Evolutionary conservation across 2,113 vertebrate species (phyloP).

Genomic region (Oriolus oriolus): DNA sequence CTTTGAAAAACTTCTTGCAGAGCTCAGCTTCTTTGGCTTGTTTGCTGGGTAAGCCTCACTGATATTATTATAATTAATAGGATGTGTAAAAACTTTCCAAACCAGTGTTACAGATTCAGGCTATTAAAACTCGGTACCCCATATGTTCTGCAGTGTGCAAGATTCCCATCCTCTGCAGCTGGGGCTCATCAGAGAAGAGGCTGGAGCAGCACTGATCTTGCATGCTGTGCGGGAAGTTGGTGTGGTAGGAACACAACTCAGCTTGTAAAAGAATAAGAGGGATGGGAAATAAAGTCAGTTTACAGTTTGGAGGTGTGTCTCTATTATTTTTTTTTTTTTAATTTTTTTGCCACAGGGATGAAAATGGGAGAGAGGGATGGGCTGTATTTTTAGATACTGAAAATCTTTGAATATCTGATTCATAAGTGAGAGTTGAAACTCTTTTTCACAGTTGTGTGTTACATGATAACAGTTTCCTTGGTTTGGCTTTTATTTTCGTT

Average conservation of each 20-base stretch:
- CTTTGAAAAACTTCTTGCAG: slow-evolving; percentile 54
- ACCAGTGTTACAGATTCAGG: background rate
- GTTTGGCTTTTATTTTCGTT: background rate
- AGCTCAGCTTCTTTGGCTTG: slow-evolving; percentile 55
- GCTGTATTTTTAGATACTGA: background rate
- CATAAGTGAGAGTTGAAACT: background rate
- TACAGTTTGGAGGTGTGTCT: background rate
- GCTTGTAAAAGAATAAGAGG: background rate
- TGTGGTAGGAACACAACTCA: background rate
- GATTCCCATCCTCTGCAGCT: background rate
- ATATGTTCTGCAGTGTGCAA: background rate
- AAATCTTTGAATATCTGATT: background rate
- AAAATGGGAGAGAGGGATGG: background rate
- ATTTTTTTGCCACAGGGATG: background rate
- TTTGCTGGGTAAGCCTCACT: slow-evolving; percentile 49
- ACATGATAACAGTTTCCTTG: background rate
- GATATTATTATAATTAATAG: slow-evolving; percentile 50
- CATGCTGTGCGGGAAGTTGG: background rate
- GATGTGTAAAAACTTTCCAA: slow-evolving; percentile 32
- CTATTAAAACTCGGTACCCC: background rate
- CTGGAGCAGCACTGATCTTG: background rate
- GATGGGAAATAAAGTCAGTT: background rate
- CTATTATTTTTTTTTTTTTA: background rate
- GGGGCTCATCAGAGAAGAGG: background rate
- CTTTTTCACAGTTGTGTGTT: background rate